A percentile compares a stretch with the other conserved stretches of the same genome.
These are phyloP conservation scores for Sinelater perroti DNA, from an alignment of 2,888 invertebrate species.

Conservation along the genomic window DNA sequence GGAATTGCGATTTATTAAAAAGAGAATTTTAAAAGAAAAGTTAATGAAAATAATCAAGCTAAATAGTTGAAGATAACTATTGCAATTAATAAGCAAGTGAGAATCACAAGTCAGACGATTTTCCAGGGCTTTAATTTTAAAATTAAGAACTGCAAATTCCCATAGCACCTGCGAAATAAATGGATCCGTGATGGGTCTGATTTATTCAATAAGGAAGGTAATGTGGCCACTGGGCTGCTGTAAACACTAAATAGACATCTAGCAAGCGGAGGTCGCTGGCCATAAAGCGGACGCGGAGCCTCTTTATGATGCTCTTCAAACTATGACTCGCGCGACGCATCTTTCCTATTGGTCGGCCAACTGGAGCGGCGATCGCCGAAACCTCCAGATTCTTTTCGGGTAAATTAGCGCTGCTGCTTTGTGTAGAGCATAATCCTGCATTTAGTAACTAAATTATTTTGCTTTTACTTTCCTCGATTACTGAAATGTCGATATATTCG, in stretches of 20 bases:
- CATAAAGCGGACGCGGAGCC: constrained; percentile 57
- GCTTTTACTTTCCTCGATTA: too few species aligned
- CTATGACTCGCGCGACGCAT: too few species aligned
- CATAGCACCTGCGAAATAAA: constrained; percentile 30
- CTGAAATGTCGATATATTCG: too few species aligned
- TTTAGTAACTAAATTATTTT: too few species aligned
- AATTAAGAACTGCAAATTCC: background rate
- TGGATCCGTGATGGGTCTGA: constrained; percentile 43
- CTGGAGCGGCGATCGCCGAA: background rate
- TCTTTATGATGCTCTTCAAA: constrained; percentile 55
- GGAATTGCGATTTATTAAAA: too few species aligned
- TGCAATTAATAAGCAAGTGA: too few species aligned
- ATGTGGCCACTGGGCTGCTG: constrained; percentile 54
- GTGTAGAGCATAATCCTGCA: background rate
- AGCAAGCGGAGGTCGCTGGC: constrained; percentile 54
- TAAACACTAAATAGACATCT: constrained; percentile 59
- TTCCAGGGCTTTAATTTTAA: background rate
- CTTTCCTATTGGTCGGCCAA: constrained; percentile 22
- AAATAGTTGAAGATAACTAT: too few species aligned
- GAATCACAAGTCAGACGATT: too few species aligned
- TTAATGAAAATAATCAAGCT: too few species aligned
- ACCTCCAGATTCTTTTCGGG: constrained; percentile 3
- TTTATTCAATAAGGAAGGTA: constrained; percentile 56
- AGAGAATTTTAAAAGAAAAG: too few species aligned
- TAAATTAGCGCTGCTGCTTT: too few species aligned